Base-by-base conservation (phyloP, 23 tunicate species). In the Halocynthia aurantium region DNA sequence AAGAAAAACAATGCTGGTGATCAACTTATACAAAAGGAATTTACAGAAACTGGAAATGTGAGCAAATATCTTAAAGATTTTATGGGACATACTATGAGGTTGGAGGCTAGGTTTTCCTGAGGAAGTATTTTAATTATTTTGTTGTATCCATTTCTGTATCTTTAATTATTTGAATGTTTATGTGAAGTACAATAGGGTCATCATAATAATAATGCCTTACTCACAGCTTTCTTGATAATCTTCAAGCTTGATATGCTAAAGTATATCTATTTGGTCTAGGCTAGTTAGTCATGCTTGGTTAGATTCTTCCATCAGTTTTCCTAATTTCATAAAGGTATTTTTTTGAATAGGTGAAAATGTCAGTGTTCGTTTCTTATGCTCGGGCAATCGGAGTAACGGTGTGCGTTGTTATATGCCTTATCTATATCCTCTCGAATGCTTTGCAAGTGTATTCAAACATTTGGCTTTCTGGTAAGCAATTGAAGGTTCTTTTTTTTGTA, bases 381-480 rank as follows among this genome's bases (percentile, higher is more conserved):
- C 55, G 78, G 67, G 77, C 98, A 12, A 68, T 92, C 51, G 98
- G 98, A 21, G 72, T 52, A 69, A 20, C 79, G 13, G 49, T 86
- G n/a, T 73, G 82, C 21, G 44, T 78, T 50, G 55, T 79, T 22
- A 86, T 92, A 50, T 22, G 84, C 31, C 31, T 75, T 13, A 52
- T 72, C 57, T 92, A 92, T 67, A 31, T 70, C 53, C 57, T 86
- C 10, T 92, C 86, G 62, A 92, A 92, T 67, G 92, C 53, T 6
- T 84, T 85, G 31, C 76, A 69, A n/a, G 83, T 92, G 63, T 77
- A 61, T 21, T 92, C 98, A 7, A 92, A 74, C 55, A 86, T 92
- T n/a, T 92, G 98, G 98, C 72, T 92, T 50, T 80, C 96, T 51
- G 82, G 96, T 89, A 76, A 83, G 80, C 53, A 66, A 53, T 66